phyloP scores from a whole-genome alignment of 2,113 vertebrate genomes.

The Gymnarchus niloticus region DNA sequence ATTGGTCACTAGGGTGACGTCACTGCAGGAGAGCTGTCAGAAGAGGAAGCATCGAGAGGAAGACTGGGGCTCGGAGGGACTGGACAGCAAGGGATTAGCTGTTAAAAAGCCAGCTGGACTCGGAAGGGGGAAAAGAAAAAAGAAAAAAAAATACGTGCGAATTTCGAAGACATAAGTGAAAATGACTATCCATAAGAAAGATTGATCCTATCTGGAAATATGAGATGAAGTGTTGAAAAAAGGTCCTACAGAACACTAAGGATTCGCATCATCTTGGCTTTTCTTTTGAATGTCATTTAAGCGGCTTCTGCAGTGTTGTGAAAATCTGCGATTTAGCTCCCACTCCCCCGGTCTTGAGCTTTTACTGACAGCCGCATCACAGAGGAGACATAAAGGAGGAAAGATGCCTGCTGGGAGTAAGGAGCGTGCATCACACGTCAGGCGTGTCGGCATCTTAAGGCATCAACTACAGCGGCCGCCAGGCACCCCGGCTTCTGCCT shows the following conservation, averaged over 20 bases:
- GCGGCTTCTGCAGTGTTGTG: slow-evolving; percentile 1
- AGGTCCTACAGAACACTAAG: slow-evolving; percentile 25
- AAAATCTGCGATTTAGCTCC: not conserved
- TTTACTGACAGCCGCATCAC: slow-evolving; percentile 27
- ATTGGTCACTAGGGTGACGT: slow-evolving; percentile 74
- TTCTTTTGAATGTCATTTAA: not conserved
- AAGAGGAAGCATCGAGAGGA: slow-evolving; percentile 62
- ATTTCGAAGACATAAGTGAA: slow-evolving; percentile 1
- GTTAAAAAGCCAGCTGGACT: slow-evolving; percentile 5
- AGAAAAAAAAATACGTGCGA: slow-evolving; percentile 39
- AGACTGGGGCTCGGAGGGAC: slow-evolving; percentile 50
- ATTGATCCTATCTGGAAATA: slow-evolving; percentile 52
- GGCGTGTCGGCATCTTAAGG: not conserved
- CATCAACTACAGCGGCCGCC: not conserved
- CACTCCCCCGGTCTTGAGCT: slow-evolving; percentile 31
- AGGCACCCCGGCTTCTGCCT: not conserved
- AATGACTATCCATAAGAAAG: slow-evolving; percentile 5
- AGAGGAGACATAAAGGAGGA: slow-evolving; percentile 20
- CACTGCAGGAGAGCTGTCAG: slow-evolving; percentile 68
- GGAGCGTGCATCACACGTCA: slow-evolving; percentile 32
- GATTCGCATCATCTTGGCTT: slow-evolving; percentile 29
- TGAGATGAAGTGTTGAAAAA: slow-evolving; percentile 40
- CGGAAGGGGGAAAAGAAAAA: not conserved
- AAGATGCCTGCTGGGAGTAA: slow-evolving; percentile 41
- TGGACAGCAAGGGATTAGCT: slow-evolving; percentile 40